These are phyloP conservation scores for Echinarachnius parma DNA, from an alignment of 53 echinoderm and acorn worm genomes.

Conservation along the genomic window DNA sequence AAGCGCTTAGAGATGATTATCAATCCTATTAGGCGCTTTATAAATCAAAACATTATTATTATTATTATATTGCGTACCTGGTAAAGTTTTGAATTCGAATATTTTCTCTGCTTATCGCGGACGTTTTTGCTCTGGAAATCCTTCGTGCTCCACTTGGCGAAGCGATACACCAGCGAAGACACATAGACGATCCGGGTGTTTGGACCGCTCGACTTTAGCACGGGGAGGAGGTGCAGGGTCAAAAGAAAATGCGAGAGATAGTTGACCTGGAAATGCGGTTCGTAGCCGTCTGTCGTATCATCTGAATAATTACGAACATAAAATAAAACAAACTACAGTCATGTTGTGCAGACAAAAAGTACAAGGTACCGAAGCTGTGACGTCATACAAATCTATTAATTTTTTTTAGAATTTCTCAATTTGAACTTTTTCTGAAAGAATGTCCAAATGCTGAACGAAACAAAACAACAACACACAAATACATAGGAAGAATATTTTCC, in stretches of 20 bases:
- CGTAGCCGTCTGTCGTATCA: slow-evolving; percentile 49
- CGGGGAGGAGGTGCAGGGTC: slow-evolving; percentile 72
- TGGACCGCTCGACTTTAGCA: slow-evolving; percentile 56
- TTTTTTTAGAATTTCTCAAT: too few species aligned
- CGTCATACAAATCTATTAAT: too few species aligned
- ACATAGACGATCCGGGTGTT: slow-evolving; percentile 62
- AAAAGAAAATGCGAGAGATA: slow-evolving; percentile 83
- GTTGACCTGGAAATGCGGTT: slow-evolving; percentile 82
- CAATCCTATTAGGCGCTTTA: too few species aligned
- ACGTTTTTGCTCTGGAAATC: slow-evolving; percentile 10
- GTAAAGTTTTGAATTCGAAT: slow-evolving; percentile 43
- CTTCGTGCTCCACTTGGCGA: slow-evolving; percentile 13
- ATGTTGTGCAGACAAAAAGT: too few species aligned
- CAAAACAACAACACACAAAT: too few species aligned
- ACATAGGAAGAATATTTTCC: too few species aligned
- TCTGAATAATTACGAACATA: background rate
- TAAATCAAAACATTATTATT: too few species aligned
- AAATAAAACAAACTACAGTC: background rate
- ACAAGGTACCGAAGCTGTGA: too few species aligned
- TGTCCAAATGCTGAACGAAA: too few species aligned
- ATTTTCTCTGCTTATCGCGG: slow-evolving; percentile 1
- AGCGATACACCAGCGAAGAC: slow-evolving; percentile 53
- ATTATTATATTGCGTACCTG: slow-evolving; percentile 27
- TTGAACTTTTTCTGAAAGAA: too few species aligned
- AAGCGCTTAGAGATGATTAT: too few species aligned